Evolutionary conservation across 2,113 vertebrate genomes (phyloP).

Genomic region (Syrmaticus mikado): DNA sequence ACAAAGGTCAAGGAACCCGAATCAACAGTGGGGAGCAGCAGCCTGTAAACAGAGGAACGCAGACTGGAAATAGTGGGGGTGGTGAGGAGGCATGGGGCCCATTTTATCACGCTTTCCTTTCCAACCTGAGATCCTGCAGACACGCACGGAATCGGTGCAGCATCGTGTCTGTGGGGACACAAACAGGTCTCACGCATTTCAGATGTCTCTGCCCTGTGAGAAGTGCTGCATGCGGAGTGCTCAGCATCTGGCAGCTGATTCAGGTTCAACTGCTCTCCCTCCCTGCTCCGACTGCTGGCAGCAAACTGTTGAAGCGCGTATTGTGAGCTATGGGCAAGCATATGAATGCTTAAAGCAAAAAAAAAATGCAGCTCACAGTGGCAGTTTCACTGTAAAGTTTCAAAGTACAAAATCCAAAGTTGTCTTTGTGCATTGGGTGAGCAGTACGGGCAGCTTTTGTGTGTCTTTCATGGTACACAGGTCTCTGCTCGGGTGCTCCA

Average conservation of each 20-base stretch:
- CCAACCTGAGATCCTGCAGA: neutral
- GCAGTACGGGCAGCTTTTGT: neutral
- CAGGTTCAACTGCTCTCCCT: neutral
- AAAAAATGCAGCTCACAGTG: neutral
- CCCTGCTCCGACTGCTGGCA: accelerated
- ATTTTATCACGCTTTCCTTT: neutral
- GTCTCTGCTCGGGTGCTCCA: neutral
- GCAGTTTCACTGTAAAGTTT: neutral
- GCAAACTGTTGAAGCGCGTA: neutral
- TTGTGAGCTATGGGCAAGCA: neutral
- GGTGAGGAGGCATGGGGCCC: accelerated
- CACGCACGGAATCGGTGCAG: neutral
- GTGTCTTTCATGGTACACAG: neutral
- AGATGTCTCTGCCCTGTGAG: neutral
- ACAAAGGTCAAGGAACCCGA: neutral
- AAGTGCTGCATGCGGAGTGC: neutral
- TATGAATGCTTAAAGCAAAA: neutral
- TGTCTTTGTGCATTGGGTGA: neutral
- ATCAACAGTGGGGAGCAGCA: neutral
- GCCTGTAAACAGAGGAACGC: neutral
- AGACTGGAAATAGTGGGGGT: neutral
- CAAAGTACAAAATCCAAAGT: neutral
- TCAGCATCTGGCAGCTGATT: neutral
- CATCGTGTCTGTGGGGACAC: neutral
- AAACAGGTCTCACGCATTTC: neutral